Base-by-base conservation (phyloP, 2,113 vertebrate genomes). In the Haemorhous mexicanus region DNA sequence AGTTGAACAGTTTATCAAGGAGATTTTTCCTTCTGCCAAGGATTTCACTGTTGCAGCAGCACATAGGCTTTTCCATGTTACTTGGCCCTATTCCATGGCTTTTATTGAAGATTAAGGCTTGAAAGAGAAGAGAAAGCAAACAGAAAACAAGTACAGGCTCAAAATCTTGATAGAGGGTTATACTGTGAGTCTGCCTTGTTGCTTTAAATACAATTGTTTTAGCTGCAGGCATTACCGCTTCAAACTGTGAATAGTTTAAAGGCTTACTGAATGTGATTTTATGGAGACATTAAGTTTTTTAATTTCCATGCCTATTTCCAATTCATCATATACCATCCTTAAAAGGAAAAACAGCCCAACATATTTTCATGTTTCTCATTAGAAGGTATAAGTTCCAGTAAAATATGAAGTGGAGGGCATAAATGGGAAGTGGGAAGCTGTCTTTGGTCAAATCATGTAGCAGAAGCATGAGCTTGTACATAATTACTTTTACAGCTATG, bases 201-300 rank as follows among this genome's bases (percentile, higher is more conserved):
- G 83, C 85, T 90, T 90, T 92, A 86, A 95, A 81, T 56, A 81
- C 76, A 87, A 75, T 59, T 70, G 47, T 27, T 86, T 93, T 84
- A 93, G 92, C 92, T 96, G 41, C 79, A 81, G 88, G 87, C 79
- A 61, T 90, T 81, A 72, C 41, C 49, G 11, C 90, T 93, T 80
- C 33, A 23, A 94, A 87, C 62, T 87, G 59, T 89, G 84, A 94
- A 89, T 84, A 95, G 50, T 94, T 90, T 87, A 94, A 94, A 72
- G 49, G 72, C 73, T 94, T 61, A 81, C 22, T 90, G 76, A 90
- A 90, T 46, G 37, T 5, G 4, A 72, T 86, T 88, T 96, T 78
- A 92, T 75, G 55, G 72, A 78, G 64, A 78, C 49, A 39, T 70
- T 81, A 67, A 83, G 68, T 75, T 44, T 44, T 93, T 90, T 85